phyloP scores from a whole-genome alignment of 2,888 invertebrate genomes.

The Amorpha juglandis region DNA sequence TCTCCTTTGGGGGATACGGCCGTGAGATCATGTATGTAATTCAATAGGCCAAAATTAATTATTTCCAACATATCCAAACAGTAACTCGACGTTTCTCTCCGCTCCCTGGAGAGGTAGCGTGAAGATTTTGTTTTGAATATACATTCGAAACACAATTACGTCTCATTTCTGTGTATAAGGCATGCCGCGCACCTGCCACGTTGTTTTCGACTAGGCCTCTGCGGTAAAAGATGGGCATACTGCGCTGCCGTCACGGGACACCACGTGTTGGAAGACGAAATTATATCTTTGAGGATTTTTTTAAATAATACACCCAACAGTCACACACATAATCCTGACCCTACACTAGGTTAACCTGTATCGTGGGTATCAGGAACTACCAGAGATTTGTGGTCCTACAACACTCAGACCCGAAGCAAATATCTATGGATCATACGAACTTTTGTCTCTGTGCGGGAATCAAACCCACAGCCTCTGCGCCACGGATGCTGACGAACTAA shows the following conservation, averaged over 20 bases:
- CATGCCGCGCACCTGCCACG: slow-evolving; percentile 28
- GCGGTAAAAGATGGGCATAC: slow-evolving; percentile 23
- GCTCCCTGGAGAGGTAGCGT: slow-evolving; percentile 12
- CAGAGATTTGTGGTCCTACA: too few relatives aligned
- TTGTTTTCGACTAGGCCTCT: slow-evolving; percentile 30
- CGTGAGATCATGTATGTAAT: neutral
- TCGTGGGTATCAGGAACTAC: too few relatives aligned
- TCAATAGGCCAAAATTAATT: slow-evolving; percentile 10
- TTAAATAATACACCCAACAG: too few relatives aligned
- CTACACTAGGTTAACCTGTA: too few relatives aligned
- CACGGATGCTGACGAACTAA: too few relatives aligned
- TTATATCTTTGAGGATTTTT: neutral
- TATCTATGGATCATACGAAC: too few relatives aligned
- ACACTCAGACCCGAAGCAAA: too few relatives aligned
- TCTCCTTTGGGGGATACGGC: too few relatives aligned
- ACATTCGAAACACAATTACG: slow-evolving; percentile 30
- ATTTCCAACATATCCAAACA: neutral
- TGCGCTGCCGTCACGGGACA: neutral
- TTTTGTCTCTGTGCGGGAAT: too few relatives aligned
- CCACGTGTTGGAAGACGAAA: neutral
- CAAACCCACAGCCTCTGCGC: too few relatives aligned
- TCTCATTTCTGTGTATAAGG: slow-evolving; percentile 28
- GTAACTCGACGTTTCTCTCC: slow-evolving; percentile 3
- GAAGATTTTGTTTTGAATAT: slow-evolving; percentile 28
- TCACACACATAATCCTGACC: too few relatives aligned